Conservation (phyloP, 1,140 invertebrate species). For the Laupala kohalensis region DNA sequence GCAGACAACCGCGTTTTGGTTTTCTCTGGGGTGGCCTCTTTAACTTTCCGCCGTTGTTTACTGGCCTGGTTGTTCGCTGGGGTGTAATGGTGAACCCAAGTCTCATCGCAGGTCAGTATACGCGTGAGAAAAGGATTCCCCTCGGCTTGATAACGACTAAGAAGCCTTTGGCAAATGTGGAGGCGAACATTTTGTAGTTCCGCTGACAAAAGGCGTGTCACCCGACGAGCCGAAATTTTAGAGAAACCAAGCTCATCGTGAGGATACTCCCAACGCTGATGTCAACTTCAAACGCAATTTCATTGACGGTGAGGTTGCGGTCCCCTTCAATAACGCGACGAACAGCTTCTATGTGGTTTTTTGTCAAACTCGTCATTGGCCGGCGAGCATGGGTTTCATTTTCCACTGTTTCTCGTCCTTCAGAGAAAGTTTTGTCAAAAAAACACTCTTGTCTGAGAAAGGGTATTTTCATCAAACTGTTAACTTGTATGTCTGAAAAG, state of each 20-base stretch:
- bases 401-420: neutral
- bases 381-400: neutral
- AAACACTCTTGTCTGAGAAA: neutral
- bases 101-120: neutral
- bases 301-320: neutral
- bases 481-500: too few species aligned
- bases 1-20: conserved; percentile 15
- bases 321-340: conserved; percentile 1
- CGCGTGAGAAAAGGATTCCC: neutral
- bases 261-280: neutral
- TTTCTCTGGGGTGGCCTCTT: conserved; percentile 16
- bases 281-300: neutral
- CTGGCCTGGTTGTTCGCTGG: neutral
- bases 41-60: conserved; percentile 6
- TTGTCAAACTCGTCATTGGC: neutral
- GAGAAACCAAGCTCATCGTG: neutral
- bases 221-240: neutral
- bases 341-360: neutral
- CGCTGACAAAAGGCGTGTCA: too few species aligned
- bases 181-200: neutral
- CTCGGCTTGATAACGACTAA: neutral
- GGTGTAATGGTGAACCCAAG: too few species aligned
- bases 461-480: neutral
- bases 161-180: neutral
- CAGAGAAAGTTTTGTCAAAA: neutral